phyloP scores from a whole-genome alignment of 2,113 vertebrate genomes.

The Carettochelys insculpta region DNA sequence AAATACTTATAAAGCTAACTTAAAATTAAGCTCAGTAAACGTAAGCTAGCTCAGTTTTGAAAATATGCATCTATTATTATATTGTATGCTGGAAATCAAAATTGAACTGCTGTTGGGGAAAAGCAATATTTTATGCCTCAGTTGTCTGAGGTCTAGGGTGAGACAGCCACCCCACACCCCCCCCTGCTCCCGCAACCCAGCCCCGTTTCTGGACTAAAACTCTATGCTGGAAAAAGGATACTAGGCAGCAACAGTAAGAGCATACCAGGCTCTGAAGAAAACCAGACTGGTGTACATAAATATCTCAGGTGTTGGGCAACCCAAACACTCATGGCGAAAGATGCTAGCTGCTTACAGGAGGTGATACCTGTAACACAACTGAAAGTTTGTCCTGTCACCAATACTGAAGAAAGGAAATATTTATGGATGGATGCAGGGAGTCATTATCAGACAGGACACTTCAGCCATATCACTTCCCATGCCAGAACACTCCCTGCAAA shows the following conservation, averaged over 20 bases:
- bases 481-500: neutral
- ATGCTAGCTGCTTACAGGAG: neutral
- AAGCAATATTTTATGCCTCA: neutral
- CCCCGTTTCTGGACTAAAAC: neutral
- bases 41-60: neutral
- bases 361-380: neutral
- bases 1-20: neutral
- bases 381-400: neutral
- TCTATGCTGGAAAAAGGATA: neutral
- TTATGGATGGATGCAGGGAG: neutral
- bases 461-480: accelerated
- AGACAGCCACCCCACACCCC: neutral
- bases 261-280: neutral
- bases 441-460: neutral
- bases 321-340: neutral
- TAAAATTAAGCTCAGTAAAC: neutral
- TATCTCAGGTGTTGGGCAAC: neutral
- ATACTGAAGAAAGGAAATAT: neutral
- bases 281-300: neutral
- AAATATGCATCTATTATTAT: neutral
- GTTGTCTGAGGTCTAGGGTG: neutral
- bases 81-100: neutral
- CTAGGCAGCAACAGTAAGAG: neutral
- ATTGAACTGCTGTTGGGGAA: neutral
- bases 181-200: no score